Percentiles rank a stretch among this genome's conserved stretches.
Evolutionary conservation across 1,140 invertebrate genomes (phyloP).

Genomic region (Scaptomyza montana): DNA sequence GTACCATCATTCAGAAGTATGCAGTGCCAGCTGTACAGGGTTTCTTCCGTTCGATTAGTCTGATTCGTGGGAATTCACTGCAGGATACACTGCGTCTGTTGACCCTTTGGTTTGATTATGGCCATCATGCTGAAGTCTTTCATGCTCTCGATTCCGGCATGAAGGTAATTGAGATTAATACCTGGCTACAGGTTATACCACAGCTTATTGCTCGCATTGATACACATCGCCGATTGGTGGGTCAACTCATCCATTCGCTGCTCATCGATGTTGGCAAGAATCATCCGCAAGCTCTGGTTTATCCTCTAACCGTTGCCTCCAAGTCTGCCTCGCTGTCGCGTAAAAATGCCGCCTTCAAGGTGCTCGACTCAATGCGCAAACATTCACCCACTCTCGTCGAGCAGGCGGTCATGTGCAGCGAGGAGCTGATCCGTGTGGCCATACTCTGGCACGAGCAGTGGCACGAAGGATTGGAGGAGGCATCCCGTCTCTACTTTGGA

Average conservation of each 20-base stretch:
- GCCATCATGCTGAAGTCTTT: constrained; percentile 96
- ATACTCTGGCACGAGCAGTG: constrained; percentile 99
- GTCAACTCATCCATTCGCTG: constrained; percentile 95
- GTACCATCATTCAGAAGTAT: constrained; percentile 89
- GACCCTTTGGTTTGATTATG: constrained; percentile 98
- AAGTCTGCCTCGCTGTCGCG: constrained; percentile 96
- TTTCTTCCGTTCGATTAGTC: constrained; percentile 97
- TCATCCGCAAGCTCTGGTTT: constrained; percentile 96
- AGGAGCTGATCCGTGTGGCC: constrained; percentile 98
- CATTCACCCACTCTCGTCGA: constrained; percentile 96
- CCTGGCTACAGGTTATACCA: constrained; percentile 99
- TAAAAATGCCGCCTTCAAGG: constrained; percentile 96
- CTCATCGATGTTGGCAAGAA: constrained; percentile 97
- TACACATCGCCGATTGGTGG: constrained; percentile 93
- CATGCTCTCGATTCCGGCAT: constrained; percentile 97
- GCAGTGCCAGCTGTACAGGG: constrained; percentile 97
- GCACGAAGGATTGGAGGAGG: constrained; percentile 99
- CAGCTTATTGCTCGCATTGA: constrained; percentile 99
- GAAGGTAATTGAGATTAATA: constrained; percentile 97
- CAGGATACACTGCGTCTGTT: constrained; percentile 98
- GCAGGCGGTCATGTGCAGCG: constrained; percentile 97
- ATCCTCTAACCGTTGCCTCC: constrained; percentile 98
- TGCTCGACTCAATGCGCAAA: constrained; percentile 97
- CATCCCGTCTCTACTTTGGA: constrained; percentile 97
- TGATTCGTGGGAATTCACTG: constrained; percentile 96